These are phyloP conservation scores for Maniola hyperantus DNA, from an alignment of 2,888 invertebrate species.

Conservation along the genomic window DNA sequence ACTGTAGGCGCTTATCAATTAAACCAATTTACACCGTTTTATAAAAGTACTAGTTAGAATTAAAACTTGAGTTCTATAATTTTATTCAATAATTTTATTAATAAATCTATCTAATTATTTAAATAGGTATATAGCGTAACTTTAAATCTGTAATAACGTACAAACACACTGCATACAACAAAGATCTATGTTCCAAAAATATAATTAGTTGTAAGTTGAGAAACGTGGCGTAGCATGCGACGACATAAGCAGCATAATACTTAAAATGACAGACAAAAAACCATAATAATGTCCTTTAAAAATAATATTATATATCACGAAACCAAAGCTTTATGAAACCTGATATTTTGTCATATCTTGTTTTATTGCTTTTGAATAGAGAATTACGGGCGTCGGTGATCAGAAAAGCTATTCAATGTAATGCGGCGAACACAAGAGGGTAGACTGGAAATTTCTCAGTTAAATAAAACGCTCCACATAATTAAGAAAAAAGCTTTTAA, in stretches of 20 bases:
- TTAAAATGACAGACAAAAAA: slow-evolving; percentile 68
- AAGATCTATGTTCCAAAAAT: slow-evolving; percentile 9
- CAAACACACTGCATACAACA: background rate
- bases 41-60: too few relatives aligned
- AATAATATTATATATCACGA: slow-evolving; percentile 81
- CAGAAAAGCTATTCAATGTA: slow-evolving; percentile 63
- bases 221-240: slow-evolving; percentile 43
- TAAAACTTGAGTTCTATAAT: too few relatives aligned
- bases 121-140: too few relatives aligned
- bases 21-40: too few relatives aligned
- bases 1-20: too few relatives aligned
- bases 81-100: too few relatives aligned
- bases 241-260: slow-evolving; percentile 50
- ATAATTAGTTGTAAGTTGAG: slow-evolving; percentile 38
- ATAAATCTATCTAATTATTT: too few relatives aligned
- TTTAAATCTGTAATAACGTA: too few relatives aligned
- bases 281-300: slow-evolving; percentile 75
- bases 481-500: slow-evolving; percentile 26
- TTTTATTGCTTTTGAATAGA: slow-evolving; percentile 77
- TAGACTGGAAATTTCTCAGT: slow-evolving; percentile 44
- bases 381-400: slow-evolving; percentile 61
- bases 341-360: slow-evolving; percentile 83
- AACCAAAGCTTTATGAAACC: slow-evolving; percentile 82
- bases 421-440: slow-evolving; percentile 59
- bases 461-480: slow-evolving; percentile 28